Evolutionary conservation across 2,797 vertebrate species (phyloP), one percentile per base, ranked within the genome.

Genomic region (Xyrichtys novacula): DNA sequence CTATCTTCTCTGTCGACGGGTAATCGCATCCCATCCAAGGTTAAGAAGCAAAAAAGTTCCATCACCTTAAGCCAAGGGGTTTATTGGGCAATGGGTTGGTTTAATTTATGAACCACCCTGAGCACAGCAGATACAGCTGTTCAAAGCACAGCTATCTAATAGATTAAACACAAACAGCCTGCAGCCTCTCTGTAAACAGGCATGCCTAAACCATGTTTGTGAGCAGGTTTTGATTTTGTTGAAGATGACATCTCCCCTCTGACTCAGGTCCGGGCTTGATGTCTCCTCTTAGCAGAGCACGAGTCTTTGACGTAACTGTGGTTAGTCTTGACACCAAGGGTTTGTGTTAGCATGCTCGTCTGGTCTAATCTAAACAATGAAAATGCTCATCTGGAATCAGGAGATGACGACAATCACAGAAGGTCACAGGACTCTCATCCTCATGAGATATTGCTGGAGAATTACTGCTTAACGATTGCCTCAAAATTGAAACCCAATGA

Each of bases 331-430:
- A 34, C 32, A 34, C 31, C 38, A 34, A 71, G 74, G 65, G 83
- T 80, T 81, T 80, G 67, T 80, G 76, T 85, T 80, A 76, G 73
- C 64, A 70, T 39, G 57, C 39, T 76, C 54, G 67, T 22, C 60
- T 56, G 1, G 17, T 65, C 76, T 47, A 40, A 68, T 61, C 54
- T 26, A 11, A 56, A 54, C 11, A 40, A 34, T 36, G 32, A 34
- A 9, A 11, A 34, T 4, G 32, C 32, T 34, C 32, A 34, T 3
- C 32, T 34, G 32, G 32, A 12, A 34, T 34, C 32, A 34, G 10
- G n/a, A n/a, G n/a, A n/a, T n/a, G n/a, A 34, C 10, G 7, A 34
- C 56, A 32, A 20, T 73, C 71, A 54, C 0, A n/a, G 23, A 32
- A 47, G 29, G 32, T 43, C 19, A 7, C 12, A 43, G 9, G 26